Evolutionary conservation across 2,888 invertebrate species (phyloP).

Genomic region (Branchellion lobata): DNA sequence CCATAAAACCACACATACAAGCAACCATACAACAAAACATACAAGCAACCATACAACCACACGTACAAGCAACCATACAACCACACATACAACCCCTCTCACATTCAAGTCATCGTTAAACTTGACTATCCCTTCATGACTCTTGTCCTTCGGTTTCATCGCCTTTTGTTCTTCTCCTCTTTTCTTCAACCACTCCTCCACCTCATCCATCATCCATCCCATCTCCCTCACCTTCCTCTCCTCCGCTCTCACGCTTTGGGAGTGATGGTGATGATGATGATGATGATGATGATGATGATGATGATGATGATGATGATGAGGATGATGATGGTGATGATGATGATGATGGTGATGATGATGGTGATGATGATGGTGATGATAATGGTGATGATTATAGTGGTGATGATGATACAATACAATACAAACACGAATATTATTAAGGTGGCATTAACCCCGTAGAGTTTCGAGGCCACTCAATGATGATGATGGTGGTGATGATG

Average conservation of each 20-base stretch:
- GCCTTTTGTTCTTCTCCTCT: background rate
- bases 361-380: background rate
- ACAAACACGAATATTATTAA: background rate
- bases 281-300: background rate
- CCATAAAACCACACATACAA: too few species aligned
- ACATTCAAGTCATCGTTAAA: background rate
- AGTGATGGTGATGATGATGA: slow-evolving; percentile 7
- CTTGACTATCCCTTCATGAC: background rate
- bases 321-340: slow-evolving; percentile 8
- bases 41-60: too few species aligned
- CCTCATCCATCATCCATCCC: background rate
- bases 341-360: background rate
- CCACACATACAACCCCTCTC: background rate
- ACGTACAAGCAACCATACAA: too few species aligned
- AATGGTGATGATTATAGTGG: too few species aligned
- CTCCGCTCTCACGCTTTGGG: background rate
- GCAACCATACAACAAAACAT: too few species aligned
- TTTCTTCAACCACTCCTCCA: background rate
- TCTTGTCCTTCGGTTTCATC: background rate
- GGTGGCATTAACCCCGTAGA: background rate
- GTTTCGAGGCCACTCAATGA: background rate
- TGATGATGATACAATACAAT: background rate
- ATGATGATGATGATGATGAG: slow-evolving; percentile 6
- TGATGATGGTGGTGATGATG: slow-evolving; percentile 37
- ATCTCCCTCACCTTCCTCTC: slow-evolving; percentile 11